Evolutionary conservation across 2,888 invertebrate genomes (phyloP).

Genomic region (Thelaira solivaga): DNA sequence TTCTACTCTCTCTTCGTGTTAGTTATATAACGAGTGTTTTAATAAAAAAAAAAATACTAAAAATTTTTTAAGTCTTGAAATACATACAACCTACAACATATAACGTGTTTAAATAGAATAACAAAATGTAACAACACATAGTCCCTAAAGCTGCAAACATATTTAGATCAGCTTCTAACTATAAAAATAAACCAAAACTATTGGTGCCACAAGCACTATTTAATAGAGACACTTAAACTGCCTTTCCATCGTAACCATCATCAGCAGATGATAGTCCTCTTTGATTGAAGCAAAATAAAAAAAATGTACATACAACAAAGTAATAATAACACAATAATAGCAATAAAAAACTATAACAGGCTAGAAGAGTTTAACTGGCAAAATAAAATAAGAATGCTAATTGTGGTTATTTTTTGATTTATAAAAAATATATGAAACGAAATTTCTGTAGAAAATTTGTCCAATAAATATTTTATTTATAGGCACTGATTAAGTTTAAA

Average conservation of each 20-base stretch:
- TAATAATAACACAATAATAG: conserved; percentile 6
- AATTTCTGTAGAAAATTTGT: too few species aligned
- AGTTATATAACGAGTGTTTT: too few species aligned
- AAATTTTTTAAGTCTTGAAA: too few species aligned
- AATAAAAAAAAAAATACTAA: too few species aligned
- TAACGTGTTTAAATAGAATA: conserved; percentile 8
- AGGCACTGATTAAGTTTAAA: too few species aligned
- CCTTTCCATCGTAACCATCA: conserved; percentile 53
- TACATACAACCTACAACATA: too few species aligned
- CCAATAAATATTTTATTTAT: too few species aligned
- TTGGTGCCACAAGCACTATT: conserved; percentile 3
- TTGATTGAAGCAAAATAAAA: conserved; percentile 45
- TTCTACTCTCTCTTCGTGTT: too few species aligned
- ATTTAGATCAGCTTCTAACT: neutral
- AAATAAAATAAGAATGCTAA: too few species aligned
- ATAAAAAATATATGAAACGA: too few species aligned
- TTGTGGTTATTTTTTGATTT: too few species aligned
- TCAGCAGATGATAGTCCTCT: conserved; percentile 75
- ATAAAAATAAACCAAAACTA: neutral
- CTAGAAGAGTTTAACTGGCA: too few species aligned
- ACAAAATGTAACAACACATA: neutral
- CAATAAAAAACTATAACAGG: conserved; percentile 14
- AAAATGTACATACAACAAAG: neutral
- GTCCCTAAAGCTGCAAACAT: conserved; percentile 5
- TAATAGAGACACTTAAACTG: conserved; percentile 61